Base-by-base conservation (phyloP, 2,113 vertebrate genomes). In the Enhydra lutris region DNA sequence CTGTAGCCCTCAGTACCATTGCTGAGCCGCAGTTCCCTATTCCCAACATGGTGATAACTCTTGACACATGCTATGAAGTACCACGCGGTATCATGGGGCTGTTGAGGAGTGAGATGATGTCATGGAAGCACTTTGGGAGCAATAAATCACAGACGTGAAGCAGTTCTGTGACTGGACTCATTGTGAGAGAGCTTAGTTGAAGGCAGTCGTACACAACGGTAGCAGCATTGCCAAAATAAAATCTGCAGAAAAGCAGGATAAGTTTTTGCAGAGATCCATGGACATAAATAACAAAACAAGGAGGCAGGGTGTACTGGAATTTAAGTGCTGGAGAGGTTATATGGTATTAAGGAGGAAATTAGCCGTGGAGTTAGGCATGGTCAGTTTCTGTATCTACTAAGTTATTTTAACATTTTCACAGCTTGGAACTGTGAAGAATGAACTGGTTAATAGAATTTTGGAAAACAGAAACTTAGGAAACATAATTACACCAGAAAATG, bases 381-480 rank as follows among this genome's bases (percentile, higher is more conserved):
- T 39, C 59, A 73, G 81, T 45, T 71, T 92, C 29, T 82, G 1
- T 59, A 76, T 67, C 34, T 71, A 15, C 61, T 88, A 67, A 79
- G 23, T 76, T 91, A 52, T 29, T 50, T 69, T 85, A 78, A 45
- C 45, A 93, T 73, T 82, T 93, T 85, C 94, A 82, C 67, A 89
- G 86, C 42, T 91, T 89, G 59, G 10, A 71, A 94, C 42, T 85
- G 31, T 45, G 50, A 91, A 91, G 69, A 95, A 73, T 79, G 59
- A 65, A 90, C 39, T 90, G 80, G 23, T 65, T 94, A 85, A 83
- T 85, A 45, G 9, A 65, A 89, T 63, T 86, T 74, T 80, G 31
- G 24, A 85, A 89, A 94, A 95, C 0, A 89, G 42, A 84, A 85
- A 94, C 61, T 65, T 93, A 89, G 94, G 67, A 81, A 71, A 59